Conservation (phyloP, 2,113 vertebrate genomes). For the Athene cunicularia region DNA sequence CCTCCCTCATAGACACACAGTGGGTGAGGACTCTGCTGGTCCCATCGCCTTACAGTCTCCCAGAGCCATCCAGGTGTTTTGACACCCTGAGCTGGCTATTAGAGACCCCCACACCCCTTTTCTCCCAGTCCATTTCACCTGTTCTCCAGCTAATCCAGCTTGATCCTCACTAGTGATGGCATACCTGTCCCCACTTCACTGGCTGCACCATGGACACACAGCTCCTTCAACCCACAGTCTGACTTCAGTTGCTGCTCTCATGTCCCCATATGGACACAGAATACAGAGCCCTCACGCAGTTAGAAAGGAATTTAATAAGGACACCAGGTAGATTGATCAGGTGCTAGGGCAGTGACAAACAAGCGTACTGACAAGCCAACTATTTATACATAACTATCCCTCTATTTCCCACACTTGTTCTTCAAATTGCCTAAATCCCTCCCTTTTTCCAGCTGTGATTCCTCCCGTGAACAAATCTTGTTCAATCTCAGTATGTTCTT, state of each 20-base stretch:
- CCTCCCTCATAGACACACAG: neutral
- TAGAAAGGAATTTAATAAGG: neutral
- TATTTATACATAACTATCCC: neutral
- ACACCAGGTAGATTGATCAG: neutral
- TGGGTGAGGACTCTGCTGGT: neutral
- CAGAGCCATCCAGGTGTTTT: neutral
- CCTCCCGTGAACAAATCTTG: neutral
- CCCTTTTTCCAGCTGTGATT: neutral
- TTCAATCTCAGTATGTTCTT: neutral
- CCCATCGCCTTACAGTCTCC: neutral
- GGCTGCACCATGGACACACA: neutral
- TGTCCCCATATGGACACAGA: neutral
- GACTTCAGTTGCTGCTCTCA: neutral
- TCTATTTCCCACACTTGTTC: neutral
- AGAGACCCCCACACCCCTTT: neutral
- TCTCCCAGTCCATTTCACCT: neutral
- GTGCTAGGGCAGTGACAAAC: neutral
- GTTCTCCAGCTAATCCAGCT: neutral
- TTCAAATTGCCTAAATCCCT: neutral
- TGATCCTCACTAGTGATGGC: neutral
- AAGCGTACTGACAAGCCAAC: fast-evolving
- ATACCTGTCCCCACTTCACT: neutral
- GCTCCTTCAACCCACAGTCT: fast-evolving
- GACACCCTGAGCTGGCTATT: neutral
- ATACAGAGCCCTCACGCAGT: neutral